phyloP scores from a whole-genome alignment of 2,888 invertebrate species.

The Drosophila dives region DNA sequence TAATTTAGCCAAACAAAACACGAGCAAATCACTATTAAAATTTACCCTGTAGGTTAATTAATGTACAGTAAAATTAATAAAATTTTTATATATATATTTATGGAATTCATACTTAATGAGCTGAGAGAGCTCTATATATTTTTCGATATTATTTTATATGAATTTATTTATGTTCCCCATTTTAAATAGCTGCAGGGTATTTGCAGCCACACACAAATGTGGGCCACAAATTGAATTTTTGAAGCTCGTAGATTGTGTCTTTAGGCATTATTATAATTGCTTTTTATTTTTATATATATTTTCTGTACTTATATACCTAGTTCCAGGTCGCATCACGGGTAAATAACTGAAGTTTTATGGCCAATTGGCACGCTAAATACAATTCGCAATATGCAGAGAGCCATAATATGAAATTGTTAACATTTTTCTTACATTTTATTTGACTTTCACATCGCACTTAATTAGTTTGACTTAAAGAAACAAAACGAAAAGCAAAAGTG shows the following conservation, averaged over 20 bases:
- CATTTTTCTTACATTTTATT: conserved; percentile 49
- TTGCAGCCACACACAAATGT: background rate
- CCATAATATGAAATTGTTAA: conserved; percentile 42
- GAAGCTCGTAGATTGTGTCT: conserved; percentile 4
- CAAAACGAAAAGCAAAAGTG: conserved; percentile 50
- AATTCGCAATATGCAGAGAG: conserved; percentile 13
- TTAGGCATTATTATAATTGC: conserved; percentile 18
- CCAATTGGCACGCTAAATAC: conserved; percentile 53
- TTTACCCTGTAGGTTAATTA: background rate
- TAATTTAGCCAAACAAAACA: conserved; percentile 11
- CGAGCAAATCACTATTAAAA: background rate
- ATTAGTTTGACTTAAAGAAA: conserved; percentile 45
- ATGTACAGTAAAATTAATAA: background rate
- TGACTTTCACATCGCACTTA: conserved; percentile 56
- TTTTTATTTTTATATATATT: background rate
- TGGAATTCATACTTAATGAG: background rate
- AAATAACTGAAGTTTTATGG: conserved; percentile 40
- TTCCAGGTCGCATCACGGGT: conserved; percentile 36
- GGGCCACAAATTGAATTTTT: background rate
- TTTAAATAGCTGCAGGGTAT: background rate
- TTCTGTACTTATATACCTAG: background rate
- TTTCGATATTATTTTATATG: background rate
- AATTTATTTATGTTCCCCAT: background rate
- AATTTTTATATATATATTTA: background rate
- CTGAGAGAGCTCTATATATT: background rate